Percentiles rank a stretch among this genome's conserved stretches.
These are phyloP conservation scores for Gymnothorax reevesii DNA, from an alignment of 2,797 vertebrate genomes.

Conservation along the genomic window DNA sequence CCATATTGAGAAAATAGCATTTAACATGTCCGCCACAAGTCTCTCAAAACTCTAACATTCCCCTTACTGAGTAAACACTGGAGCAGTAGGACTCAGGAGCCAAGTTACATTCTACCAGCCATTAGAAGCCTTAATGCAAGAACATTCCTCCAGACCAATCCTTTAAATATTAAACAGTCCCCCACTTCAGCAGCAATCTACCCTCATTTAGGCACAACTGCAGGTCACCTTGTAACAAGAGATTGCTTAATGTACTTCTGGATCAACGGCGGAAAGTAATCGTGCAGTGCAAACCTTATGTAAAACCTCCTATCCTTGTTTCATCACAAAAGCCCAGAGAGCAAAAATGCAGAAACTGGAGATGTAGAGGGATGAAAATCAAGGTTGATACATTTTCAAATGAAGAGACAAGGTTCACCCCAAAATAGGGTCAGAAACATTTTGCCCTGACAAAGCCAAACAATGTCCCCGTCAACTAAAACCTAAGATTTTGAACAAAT, in stretches of 20 bases:
- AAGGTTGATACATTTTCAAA: neutral
- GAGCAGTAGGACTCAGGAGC: neutral
- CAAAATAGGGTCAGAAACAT: neutral
- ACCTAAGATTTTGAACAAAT: too few relatives aligned
- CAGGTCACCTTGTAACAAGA: neutral
- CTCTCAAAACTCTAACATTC: neutral
- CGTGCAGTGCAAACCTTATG: neutral
- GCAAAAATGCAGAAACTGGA: neutral
- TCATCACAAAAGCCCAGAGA: neutral
- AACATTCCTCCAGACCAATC: neutral
- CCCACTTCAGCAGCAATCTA: neutral
- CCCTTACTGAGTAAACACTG: neutral
- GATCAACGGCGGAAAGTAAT: neutral
- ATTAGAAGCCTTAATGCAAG: conserved; percentile 16
- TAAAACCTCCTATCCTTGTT: neutral
- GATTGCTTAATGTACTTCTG: conserved; percentile 9
- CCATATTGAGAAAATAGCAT: neutral
- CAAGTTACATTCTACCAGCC: neutral
- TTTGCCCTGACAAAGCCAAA: neutral
- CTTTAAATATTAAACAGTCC: conserved; percentile 22
- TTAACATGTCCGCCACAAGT: neutral
- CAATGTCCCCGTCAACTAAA: too few relatives aligned
- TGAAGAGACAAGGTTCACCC: too few relatives aligned
- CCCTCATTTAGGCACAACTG: conserved; percentile 1
- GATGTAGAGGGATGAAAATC: neutral